Conservation (phyloP, 2,797 vertebrate genomes). For the Rhodeus uyekii region DNA sequence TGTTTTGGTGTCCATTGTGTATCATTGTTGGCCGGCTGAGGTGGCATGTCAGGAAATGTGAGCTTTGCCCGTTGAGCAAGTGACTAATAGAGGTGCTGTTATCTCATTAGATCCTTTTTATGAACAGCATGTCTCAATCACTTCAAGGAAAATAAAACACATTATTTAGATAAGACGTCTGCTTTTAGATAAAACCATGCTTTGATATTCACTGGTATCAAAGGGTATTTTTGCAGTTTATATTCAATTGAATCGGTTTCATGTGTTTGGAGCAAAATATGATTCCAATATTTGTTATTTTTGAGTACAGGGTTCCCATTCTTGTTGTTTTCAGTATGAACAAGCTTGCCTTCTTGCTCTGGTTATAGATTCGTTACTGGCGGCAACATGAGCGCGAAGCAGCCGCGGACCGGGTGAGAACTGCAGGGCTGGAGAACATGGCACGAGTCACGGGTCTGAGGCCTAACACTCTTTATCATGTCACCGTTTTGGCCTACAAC, state of each 20-base stretch:
- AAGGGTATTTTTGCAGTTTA: neutral
- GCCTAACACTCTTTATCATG: conserved; percentile 89
- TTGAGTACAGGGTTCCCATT: neutral
- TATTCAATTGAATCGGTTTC: neutral
- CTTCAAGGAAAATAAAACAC: neutral
- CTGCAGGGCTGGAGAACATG: conserved; percentile 81
- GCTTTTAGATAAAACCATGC: conserved; percentile 16
- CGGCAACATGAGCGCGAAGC: conserved; percentile 91
- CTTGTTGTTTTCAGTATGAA: neutral
- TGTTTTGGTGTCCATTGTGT: neutral
- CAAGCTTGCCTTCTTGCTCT: neutral
- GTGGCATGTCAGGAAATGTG: neutral
- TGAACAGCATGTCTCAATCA: conserved; percentile 4
- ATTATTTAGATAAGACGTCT: conserved; percentile 19
- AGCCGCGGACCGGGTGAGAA: conserved; percentile 91
- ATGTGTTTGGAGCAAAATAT: neutral
- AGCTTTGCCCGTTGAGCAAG: conserved; percentile 12
- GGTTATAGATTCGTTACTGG: conserved; percentile 92
- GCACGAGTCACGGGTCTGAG: conserved; percentile 85
- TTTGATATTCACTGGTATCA: conserved; percentile 2
- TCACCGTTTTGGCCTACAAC: conserved; percentile 92
- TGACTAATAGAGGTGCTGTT: neutral
- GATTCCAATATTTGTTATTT: neutral
- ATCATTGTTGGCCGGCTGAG: neutral
- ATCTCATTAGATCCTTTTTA: conserved; percentile 27